phyloP scores from a whole-genome alignment of 2,113 vertebrate genomes.

The Cercopithecus mona region DNA sequence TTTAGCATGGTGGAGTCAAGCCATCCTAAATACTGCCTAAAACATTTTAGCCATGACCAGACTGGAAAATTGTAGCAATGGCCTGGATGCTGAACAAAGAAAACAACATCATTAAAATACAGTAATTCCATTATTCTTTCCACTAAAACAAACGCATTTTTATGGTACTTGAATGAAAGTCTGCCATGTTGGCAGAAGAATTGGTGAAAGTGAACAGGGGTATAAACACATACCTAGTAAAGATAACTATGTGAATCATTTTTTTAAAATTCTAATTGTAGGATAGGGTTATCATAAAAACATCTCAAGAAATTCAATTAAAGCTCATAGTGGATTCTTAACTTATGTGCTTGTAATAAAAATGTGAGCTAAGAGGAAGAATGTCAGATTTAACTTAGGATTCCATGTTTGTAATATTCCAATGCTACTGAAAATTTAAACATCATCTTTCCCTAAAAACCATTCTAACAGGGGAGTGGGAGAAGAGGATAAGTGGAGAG shows the following conservation, averaged over 20 bases:
- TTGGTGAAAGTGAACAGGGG: not conserved
- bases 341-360: not conserved
- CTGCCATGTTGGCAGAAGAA: not conserved
- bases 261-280: not conserved
- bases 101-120: constrained; percentile 67
- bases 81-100: constrained; percentile 24
- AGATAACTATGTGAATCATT: not conserved
- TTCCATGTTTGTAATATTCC: not conserved
- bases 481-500: not conserved
- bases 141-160: constrained; percentile 65
- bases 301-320: not conserved
- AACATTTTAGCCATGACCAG: constrained; percentile 49
- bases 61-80: constrained; percentile 54
- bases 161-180: constrained; percentile 47
- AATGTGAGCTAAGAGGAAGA: constrained; percentile 32
- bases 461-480: not conserved
- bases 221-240: not conserved
- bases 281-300: constrained; percentile 23
- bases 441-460: not conserved
- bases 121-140: constrained; percentile 30
- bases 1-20: constrained; percentile 46
- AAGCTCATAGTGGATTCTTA: not conserved
- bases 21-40: constrained; percentile 57
- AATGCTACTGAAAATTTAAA: constrained; percentile 15
- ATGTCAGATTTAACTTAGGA: not conserved